Evolutionary conservation across 2,113 vertebrate genomes (phyloP).

Genomic region (Cyphomyrus discorhynchus): DNA sequence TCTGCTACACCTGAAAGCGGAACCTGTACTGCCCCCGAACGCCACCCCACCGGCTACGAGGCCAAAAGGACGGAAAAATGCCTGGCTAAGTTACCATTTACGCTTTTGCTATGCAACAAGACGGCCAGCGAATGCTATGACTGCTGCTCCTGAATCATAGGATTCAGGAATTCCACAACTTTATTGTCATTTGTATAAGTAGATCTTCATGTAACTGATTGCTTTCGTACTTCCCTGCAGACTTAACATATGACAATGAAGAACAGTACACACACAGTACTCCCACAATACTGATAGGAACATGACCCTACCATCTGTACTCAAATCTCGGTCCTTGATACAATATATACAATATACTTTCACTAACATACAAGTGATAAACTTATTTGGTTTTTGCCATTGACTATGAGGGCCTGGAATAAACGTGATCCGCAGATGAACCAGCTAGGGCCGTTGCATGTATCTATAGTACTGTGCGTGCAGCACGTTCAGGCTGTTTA

Average conservation of each 20-base stretch:
- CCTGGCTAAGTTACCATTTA: not conserved
- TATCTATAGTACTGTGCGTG: not conserved
- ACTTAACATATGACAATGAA: not conserved
- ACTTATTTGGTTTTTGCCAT: slow-evolving; percentile 23
- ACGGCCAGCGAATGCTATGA: not conserved
- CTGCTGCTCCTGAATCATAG: not conserved
- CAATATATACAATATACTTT: not conserved
- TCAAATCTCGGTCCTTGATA: not conserved
- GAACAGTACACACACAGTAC: not conserved
- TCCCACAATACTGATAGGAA: not conserved
- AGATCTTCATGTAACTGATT: not conserved
- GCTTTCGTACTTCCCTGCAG: not conserved
- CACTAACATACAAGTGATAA: not conserved
- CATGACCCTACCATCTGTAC: not conserved
- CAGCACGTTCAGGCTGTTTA: not conserved
- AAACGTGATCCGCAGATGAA: not conserved
- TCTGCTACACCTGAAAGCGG: not conserved
- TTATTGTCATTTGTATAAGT: not conserved
- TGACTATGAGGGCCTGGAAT: not conserved
- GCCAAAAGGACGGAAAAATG: not conserved
- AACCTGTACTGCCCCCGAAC: not conserved
- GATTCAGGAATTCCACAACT: not conserved
- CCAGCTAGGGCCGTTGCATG: not conserved
- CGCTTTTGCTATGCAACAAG: not conserved
- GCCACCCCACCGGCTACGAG: not conserved